Base-by-base conservation (phyloP, 2,113 vertebrate genomes). In the Muntiacus muntjak region DNA sequence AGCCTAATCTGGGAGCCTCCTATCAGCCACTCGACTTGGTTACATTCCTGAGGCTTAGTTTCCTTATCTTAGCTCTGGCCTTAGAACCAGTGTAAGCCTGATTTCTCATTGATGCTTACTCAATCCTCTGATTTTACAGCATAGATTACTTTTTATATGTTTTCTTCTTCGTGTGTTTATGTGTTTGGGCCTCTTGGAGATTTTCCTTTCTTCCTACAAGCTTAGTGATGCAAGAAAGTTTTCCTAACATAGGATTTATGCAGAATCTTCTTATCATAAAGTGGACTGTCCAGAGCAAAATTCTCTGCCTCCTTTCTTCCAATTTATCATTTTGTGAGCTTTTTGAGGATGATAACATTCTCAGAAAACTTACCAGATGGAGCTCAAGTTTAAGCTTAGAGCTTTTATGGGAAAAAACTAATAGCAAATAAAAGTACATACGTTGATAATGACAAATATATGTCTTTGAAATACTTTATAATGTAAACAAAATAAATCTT, bases 401-500 rank as follows among this genome's bases (percentile, higher is more conserved):
- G 21, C 23, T 23, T 47, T 89, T 67, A 76, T 10, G 40, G 76
- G 67, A 92, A 87, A 79, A 90, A 81, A 67, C 43, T 95, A 86
- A 55, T 14, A 85, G 19, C 88, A 21, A 88, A 92, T 30, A 91
- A 96, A 97, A 94, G 6, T 9, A 87, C 28, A 94, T 10, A 81
- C 9, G 81, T 26, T 1, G 2, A n/a, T 83, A 84, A 79, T 67
- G 45, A 50, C 57, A 96, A 95, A 67, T 91, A 33, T 2, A 71
- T 92, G 54, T 30, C 90, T 96, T 96, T 86, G 1, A 96, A 95
- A 87, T 91, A 47, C 30, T 93, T 92, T 84, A 74, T 3, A 67
- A 92, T 19, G 81, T 89, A 95, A 78, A 67, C 74, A 95, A 94
- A 98, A 98, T 87, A 47, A 92, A 84, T n/a, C 85, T 47, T 62